These are phyloP conservation scores for Lagopus leucura DNA, from an alignment of 2,113 vertebrate species.

Conservation along the genomic window DNA sequence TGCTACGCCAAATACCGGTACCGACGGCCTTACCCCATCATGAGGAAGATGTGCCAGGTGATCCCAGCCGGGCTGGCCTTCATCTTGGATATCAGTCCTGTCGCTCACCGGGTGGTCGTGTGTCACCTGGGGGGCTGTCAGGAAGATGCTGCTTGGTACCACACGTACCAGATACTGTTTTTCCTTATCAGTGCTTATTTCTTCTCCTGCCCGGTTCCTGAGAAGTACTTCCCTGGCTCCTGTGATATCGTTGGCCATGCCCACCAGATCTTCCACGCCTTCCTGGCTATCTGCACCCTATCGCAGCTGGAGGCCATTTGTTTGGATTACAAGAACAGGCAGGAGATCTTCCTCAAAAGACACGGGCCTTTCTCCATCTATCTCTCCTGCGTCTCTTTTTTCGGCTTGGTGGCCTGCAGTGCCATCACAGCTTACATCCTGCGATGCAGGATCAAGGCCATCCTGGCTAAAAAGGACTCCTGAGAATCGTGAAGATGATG, in stretches of 20 bases:
- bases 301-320: slow-evolving; percentile 92
- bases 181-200: slow-evolving; percentile 89
- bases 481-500: neutral
- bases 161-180: slow-evolving; percentile 87
- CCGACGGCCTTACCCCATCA: slow-evolving; percentile 87
- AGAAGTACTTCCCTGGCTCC: slow-evolving; percentile 89
- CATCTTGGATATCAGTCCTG: slow-evolving; percentile 88
- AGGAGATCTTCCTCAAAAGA: slow-evolving; percentile 77
- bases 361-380: slow-evolving; percentile 80
- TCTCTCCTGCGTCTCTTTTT: slow-evolving; percentile 82
- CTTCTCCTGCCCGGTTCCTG: slow-evolving; percentile 91
- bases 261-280: slow-evolving; percentile 93
- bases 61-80: slow-evolving; percentile 87
- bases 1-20: slow-evolving; percentile 91
- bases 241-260: slow-evolving; percentile 92
- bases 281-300: slow-evolving; percentile 88
- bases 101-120: slow-evolving; percentile 84
- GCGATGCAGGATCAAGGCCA: slow-evolving; percentile 76
- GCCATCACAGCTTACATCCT: slow-evolving; percentile 79
- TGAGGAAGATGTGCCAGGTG: slow-evolving; percentile 90
- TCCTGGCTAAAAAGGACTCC: slow-evolving; percentile 78
- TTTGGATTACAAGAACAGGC: slow-evolving; percentile 83
- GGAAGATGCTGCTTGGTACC: slow-evolving; percentile 85
- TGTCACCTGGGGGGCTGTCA: slow-evolving; percentile 81
- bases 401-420: slow-evolving; percentile 80